phyloP scores from a whole-genome alignment of 1,140 invertebrate genomes.

The Xylocopa sonorina region DNA sequence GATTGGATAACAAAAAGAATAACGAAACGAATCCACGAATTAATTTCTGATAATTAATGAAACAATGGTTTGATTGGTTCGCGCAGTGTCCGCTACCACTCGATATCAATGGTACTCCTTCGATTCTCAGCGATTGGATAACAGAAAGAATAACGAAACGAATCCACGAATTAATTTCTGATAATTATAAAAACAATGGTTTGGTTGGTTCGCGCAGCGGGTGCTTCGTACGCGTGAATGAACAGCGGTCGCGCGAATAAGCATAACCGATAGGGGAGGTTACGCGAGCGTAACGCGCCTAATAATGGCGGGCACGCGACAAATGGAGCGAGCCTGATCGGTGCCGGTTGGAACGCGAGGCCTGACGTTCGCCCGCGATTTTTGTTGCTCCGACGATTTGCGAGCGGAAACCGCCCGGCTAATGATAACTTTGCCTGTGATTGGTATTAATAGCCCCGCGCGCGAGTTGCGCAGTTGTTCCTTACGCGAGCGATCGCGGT shows the following conservation, averaged over 20 bases:
- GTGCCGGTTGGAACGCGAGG: background rate
- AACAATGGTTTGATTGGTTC: too few relatives aligned
- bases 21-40: too few relatives aligned
- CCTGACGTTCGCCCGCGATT: constrained; percentile 1
- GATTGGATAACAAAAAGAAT: too few relatives aligned
- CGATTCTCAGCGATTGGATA: too few relatives aligned
- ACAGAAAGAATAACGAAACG: too few relatives aligned
- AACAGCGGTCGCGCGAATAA: background rate
- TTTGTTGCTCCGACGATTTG: constrained; percentile 6
- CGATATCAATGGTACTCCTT: too few relatives aligned
- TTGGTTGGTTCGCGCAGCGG: background rate
- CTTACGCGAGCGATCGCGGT: too few relatives aligned
- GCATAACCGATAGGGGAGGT: constrained; percentile 17
- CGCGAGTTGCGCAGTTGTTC: background rate
- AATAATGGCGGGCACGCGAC: background rate
- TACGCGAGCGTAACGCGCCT: constrained; percentile 26
- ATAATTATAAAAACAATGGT: too few relatives aligned
- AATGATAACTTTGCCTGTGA: constrained; percentile 9
- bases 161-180: too few relatives aligned
- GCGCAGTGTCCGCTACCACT: too few relatives aligned
- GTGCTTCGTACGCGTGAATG: constrained; percentile 20
- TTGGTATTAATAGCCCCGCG: constrained; percentile 11
- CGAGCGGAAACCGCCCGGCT: constrained; percentile 7
- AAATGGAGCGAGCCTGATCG: background rate
- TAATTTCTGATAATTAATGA: too few relatives aligned